A percentile compares a stretch with the other conserved stretches of the same genome.
phyloP scores from a whole-genome alignment of 2,888 invertebrate species.

The Globia sparganii region DNA sequence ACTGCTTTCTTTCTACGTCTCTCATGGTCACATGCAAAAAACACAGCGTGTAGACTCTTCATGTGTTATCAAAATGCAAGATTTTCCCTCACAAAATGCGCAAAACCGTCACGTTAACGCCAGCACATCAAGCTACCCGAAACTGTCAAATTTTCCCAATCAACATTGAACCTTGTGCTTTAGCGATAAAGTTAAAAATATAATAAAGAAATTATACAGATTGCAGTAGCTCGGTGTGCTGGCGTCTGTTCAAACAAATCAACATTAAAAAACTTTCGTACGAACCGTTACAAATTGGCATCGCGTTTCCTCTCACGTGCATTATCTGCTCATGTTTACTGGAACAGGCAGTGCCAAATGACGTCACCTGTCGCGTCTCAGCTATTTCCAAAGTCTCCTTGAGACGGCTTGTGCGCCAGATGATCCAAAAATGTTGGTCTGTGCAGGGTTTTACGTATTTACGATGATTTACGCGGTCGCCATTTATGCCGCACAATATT shows the following conservation, averaged over 20 bases:
- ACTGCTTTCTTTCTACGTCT: not conserved
- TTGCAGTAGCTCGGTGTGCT: too few species aligned
- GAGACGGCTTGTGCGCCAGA: slow-evolving; percentile 65
- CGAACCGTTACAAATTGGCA: slow-evolving; percentile 57
- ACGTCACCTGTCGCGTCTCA: slow-evolving; percentile 70
- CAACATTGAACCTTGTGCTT: too few species aligned
- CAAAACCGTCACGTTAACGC: slow-evolving; percentile 14
- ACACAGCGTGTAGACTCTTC: not conserved
- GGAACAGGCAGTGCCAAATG: slow-evolving; percentile 71
- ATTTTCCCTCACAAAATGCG: not conserved
- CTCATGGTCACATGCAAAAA: not conserved
- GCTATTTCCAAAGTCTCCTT: slow-evolving; percentile 73
- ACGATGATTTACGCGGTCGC: slow-evolving; percentile 42
- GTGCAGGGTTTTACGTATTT: slow-evolving; percentile 54
- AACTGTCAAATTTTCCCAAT: too few species aligned
- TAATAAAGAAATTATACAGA: too few species aligned
- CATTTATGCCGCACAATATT: not conserved
- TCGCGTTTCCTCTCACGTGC: slow-evolving; percentile 54
- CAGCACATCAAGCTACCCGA: too few species aligned
- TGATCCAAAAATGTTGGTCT: slow-evolving; percentile 62
- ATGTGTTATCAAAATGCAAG: not conserved
- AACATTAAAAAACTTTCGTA: slow-evolving; percentile 40
- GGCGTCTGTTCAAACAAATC: too few species aligned
- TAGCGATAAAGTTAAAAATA: too few species aligned
- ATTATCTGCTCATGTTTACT: slow-evolving; percentile 61